Evolutionary conservation across 2,888 invertebrate genomes (phyloP).

Genomic region (Dendrolimus houi): DNA sequence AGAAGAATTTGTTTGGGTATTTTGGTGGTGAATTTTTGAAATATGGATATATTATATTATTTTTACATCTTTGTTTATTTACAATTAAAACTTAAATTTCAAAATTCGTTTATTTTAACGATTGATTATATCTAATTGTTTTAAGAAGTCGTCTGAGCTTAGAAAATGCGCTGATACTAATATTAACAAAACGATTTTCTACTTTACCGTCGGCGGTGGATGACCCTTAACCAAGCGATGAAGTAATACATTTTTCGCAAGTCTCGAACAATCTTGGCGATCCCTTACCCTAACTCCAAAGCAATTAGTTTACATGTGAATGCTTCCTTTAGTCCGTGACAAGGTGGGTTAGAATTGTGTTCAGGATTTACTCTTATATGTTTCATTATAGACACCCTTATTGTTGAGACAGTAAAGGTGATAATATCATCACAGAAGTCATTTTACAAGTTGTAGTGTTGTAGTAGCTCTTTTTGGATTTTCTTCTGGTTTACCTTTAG

Average conservation of each 20-base stretch:
- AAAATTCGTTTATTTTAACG: background rate
- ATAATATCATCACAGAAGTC: background rate
- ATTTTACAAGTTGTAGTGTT: background rate
- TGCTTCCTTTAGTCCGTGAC: constrained; percentile 42
- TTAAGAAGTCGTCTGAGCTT: background rate
- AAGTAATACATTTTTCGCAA: constrained; percentile 8
- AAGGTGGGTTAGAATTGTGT: constrained; percentile 47
- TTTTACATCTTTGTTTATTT: background rate
- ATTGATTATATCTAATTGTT: background rate
- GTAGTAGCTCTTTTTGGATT: background rate
- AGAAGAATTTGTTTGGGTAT: too few species aligned
- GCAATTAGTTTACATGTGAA: constrained; percentile 41
- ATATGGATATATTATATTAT: too few species aligned
- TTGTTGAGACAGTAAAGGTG: background rate
- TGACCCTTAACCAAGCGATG: constrained; percentile 3
- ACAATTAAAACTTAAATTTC: background rate
- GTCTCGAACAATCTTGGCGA: constrained; percentile 17
- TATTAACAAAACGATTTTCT: too few species aligned
- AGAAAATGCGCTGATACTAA: background rate
- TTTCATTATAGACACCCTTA: background rate
- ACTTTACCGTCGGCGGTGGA: background rate
- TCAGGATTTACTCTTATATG: constrained; percentile 36
- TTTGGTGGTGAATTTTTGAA: too few species aligned
- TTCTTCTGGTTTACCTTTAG: background rate
- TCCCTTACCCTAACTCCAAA: constrained; percentile 15